Percentiles rank a stretch among this genome's conserved stretches.
Conservation (phyloP, 2,888 invertebrate species). For the Scrobipalpa costella region DNA sequence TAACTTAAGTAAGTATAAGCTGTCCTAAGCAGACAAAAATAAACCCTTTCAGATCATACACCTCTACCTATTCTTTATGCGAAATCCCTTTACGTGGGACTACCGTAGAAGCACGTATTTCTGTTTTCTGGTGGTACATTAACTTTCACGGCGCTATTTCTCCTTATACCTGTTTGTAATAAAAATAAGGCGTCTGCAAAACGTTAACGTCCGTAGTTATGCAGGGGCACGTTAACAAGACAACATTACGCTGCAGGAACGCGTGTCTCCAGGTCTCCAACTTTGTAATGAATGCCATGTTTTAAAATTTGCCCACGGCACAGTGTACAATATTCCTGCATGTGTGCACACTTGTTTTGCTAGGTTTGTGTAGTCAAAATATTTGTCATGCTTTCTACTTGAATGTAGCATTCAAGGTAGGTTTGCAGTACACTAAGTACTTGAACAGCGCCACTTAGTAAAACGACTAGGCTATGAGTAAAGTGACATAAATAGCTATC, state of each 20-base stretch:
- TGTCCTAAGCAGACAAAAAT: neutral
- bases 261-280: conserved; percentile 54
- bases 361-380: too few relatives aligned
- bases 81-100: conserved; percentile 5
- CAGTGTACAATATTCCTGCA: conserved; percentile 47
- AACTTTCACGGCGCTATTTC: conserved; percentile 45
- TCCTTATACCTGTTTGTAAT: conserved; percentile 47
- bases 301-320: conserved; percentile 63
- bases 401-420: too few relatives aligned
- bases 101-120: conserved; percentile 11
- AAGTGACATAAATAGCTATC: too few relatives aligned
- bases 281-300: conserved; percentile 66
- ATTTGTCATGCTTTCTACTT: conserved; percentile 12
- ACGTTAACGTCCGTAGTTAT: conserved; percentile 59
- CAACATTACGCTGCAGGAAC: conserved; percentile 61
- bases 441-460: too few relatives aligned
- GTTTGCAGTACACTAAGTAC: too few relatives aligned
- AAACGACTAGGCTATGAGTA: too few relatives aligned
- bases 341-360: conserved; percentile 50
- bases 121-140: conserved; percentile 30
- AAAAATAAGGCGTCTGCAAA: conserved; percentile 39
- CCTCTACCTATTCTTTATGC: too few relatives aligned
- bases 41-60: too few relatives aligned
- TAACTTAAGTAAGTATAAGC: neutral
- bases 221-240: conserved; percentile 62